These are phyloP conservation scores for Celastrina argiolus DNA, from an alignment of 2,888 invertebrate species.

Conservation along the genomic window DNA sequence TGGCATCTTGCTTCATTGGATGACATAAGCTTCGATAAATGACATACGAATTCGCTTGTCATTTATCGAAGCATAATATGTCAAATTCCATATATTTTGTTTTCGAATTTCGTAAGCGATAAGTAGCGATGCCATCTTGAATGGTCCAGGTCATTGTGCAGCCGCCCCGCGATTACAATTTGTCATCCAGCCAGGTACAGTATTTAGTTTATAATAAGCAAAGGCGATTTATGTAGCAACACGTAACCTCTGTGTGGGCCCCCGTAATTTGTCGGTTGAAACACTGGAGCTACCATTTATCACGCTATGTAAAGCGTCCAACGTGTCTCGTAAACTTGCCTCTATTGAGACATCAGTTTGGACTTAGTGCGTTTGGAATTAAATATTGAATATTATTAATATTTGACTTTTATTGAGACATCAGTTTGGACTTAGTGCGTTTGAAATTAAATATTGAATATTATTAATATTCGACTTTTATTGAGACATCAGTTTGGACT, in stretches of 20 bases:
- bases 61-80: too few relatives aligned
- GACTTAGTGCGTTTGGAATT: too few relatives aligned
- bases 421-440: not conserved
- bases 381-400: too few relatives aligned
- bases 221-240: conserved; percentile 30
- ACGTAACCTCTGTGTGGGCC: conserved; percentile 31
- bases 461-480: too few relatives aligned
- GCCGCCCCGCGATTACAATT: conserved; percentile 26
- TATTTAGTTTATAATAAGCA: conserved; percentile 20
- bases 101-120: too few relatives aligned
- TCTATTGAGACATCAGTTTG: conserved; percentile 7
- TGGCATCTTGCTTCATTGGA: too few relatives aligned
- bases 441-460: too few relatives aligned
- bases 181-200: conserved; percentile 25
- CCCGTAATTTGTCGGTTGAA: conserved; percentile 32
- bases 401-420: conserved; percentile 6
- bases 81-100: too few relatives aligned
- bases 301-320: not conserved
- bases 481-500: conserved; percentile 2
- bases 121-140: too few relatives aligned
- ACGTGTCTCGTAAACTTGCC: not conserved
- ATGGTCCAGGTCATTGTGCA: not conserved
- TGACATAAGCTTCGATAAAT: too few relatives aligned
- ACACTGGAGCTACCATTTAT: conserved; percentile 19
- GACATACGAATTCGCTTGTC: too few relatives aligned